These are phyloP conservation scores for Tursiops truncatus DNA, from an alignment of 2,113 vertebrate species.

Conservation along the genomic window DNA sequence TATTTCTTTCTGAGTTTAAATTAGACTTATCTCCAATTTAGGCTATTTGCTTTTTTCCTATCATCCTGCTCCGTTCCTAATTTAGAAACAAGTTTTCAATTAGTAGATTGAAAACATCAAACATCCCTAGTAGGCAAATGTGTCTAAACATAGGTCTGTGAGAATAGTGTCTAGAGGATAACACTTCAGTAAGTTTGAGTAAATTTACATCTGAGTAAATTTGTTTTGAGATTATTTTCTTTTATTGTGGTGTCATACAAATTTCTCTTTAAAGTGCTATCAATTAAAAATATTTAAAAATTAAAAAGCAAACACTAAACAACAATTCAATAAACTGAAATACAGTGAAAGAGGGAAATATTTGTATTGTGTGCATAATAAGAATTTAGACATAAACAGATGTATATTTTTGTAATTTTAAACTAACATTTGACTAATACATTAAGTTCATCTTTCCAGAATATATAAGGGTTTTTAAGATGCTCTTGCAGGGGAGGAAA, in stretches of 20 bases:
- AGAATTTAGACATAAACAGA: neutral
- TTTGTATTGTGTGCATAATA: neutral
- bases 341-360: neutral
- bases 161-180: neutral
- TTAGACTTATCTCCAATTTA: neutral
- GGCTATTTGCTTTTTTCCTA: neutral
- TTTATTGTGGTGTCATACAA: neutral
- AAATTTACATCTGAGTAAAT: neutral
- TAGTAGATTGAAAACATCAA: neutral
- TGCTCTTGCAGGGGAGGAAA: neutral
- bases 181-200: neutral
- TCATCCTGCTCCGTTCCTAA: neutral
- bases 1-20: neutral
- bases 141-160: neutral
- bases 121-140: neutral
- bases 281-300: neutral
- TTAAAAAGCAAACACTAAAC: neutral
- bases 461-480: neutral
- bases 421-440: neutral
- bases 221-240: neutral
- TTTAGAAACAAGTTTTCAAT: neutral
- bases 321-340: neutral
- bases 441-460: neutral
- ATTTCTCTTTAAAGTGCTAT: neutral
- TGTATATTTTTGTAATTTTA: neutral